Evolutionary conservation across 2,113 vertebrate species (phyloP), one percentile per base, ranked within the genome.

Genomic region (Mormyrus iriodes): DNA sequence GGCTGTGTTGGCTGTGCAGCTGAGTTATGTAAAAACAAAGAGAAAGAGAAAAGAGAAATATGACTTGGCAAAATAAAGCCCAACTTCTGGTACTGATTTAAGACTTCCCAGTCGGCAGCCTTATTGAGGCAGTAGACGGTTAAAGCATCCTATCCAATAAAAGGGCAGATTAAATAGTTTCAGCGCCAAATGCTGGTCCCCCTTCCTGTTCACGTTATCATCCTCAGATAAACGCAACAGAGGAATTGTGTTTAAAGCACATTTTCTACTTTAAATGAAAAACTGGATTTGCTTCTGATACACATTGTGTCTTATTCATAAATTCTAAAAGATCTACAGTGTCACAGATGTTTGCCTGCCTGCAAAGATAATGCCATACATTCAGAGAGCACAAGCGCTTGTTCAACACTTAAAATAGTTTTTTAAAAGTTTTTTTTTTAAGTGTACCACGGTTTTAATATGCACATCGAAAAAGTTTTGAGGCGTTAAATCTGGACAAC

Each of bases 161-260:
- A 87, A 92, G 86, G 90, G 46, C 90, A 90, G 91, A 94, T 93
- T 85, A 93, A 94, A 94, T 93, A 88, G 88, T 90, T 93, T 92
- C 89, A 89, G 88, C 90, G 86, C 17, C n/a, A 85, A 84, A 89
- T n/a, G 27, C 88, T 88, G 88, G 55, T 91, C 69, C 2, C 90
- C 86, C 89, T 92, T 93, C 53, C 91, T 46, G 91, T 90, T 88
- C 58, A 88, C 90, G 61, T 91, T 89, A 58, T 90, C 39, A 31
- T 52, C 88, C 92, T 90, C 90, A 93, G 91, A 93, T 92, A 89
- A 93, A 92, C 86, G 52, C 83, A 86, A 90, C 73, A 90, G 61
- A 90, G 79, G 90, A 89, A 87, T 83, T 90, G 89, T 90, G 89
- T 92, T 91, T 85, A 92, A 92, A 93, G 82, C 13, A 58, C 90